A percentile compares a stretch with the other conserved stretches of the same genome.
Evolutionary conservation across 2,888 invertebrate species (phyloP).

Genomic region (Aphidoletes aphidimyza): DNA sequence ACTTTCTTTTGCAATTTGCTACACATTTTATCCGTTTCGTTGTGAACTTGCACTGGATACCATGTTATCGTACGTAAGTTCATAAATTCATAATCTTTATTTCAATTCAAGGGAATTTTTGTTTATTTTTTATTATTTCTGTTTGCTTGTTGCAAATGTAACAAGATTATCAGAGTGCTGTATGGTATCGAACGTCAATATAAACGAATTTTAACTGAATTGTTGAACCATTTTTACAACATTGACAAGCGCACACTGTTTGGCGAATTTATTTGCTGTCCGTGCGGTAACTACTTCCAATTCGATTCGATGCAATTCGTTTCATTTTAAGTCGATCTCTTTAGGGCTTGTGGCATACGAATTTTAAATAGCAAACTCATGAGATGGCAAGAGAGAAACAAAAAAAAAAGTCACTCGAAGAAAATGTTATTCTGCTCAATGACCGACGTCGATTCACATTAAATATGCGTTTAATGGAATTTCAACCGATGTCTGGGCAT

Average conservation of each 20-base stretch:
- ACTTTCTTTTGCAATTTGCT: slow-evolving; percentile 32
- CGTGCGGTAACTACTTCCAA: not conserved
- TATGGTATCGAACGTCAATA: slow-evolving; percentile 17
- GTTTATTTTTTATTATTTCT: not conserved
- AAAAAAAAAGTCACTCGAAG: not conserved
- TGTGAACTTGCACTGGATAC: not conserved
- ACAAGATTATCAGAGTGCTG: slow-evolving; percentile 11
- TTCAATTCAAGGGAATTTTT: slow-evolving; percentile 2
- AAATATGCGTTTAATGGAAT: slow-evolving; percentile 50
- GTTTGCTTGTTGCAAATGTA: too few species aligned
- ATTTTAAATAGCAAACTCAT: not conserved
- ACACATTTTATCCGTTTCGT: not conserved
- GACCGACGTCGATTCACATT: slow-evolving; percentile 18
- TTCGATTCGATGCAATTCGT: too few species aligned
- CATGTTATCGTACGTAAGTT: not conserved
- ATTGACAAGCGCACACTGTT: not conserved
- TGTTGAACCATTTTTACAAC: not conserved
- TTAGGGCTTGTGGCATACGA: not conserved
- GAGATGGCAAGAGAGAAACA: too few species aligned
- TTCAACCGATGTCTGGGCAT: slow-evolving; percentile 45
- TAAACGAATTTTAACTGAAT: not conserved
- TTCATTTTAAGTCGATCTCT: too few species aligned
- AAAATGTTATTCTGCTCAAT: slow-evolving; percentile 32
- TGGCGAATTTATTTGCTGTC: not conserved
- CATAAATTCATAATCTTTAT: slow-evolving; percentile 31